A percentile compares a stretch with the other conserved stretches of the same genome.
Evolutionary conservation across 2,797 vertebrate genomes (phyloP).

Genomic region (Acrossocheilus fasciatus): DNA sequence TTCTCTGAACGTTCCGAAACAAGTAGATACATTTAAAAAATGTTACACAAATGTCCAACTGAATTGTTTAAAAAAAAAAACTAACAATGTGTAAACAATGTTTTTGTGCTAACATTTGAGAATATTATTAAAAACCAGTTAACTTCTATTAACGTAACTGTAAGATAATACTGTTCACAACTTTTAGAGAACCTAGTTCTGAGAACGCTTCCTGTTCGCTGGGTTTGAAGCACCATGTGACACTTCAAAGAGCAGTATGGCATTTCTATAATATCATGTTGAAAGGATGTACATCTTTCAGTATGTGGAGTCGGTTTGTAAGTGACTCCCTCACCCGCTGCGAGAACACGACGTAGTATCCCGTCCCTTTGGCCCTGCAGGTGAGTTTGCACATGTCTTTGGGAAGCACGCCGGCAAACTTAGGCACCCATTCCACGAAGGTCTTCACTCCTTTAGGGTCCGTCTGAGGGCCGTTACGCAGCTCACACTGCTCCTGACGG

Average conservation of each 20-base stretch:
- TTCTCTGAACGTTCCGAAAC: background rate
- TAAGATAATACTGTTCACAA: background rate
- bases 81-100: background rate
- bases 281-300: background rate
- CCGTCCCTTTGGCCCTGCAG: conserved; percentile 95
- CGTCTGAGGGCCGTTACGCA: conserved; percentile 93
- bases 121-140: background rate
- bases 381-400: conserved; percentile 96
- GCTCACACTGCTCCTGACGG: conserved; percentile 95
- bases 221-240: background rate
- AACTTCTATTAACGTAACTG: background rate
- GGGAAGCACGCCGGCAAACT: conserved; percentile 92
- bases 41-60: background rate
- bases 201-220: background rate
- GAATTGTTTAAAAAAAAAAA: background rate
- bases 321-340: conserved; percentile 86
- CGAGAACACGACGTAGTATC: conserved; percentile 97
- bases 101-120: background rate
- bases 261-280: background rate
- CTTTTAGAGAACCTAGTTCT: background rate
- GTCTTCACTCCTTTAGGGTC: conserved; percentile 96
- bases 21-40: background rate
- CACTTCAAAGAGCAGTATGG: background rate
- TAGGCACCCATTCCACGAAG: conserved; percentile 96
- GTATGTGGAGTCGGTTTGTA: background rate